phyloP scores from a whole-genome alignment of 2,888 invertebrate genomes.

The Seira musarum region DNA sequence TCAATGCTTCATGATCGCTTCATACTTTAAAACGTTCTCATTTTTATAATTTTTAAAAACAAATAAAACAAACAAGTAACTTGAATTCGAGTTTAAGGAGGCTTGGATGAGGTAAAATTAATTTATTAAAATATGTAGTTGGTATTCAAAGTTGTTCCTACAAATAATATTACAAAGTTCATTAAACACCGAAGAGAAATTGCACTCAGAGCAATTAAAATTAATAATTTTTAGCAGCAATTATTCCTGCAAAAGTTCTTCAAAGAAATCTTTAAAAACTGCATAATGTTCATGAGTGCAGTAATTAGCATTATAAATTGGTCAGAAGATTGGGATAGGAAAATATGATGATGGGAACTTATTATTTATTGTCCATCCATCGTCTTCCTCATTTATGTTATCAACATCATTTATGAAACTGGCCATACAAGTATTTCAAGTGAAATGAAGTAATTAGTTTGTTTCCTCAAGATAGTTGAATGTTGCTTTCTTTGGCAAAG shows the following conservation, averaged over 20 bases:
- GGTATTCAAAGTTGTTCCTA: not conserved
- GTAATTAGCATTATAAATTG: not conserved
- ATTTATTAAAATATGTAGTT: no score
- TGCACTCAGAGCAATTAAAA: not conserved
- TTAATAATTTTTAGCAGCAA: not conserved
- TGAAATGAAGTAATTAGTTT: no score
- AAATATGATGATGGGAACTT: not conserved
- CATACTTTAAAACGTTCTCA: no score
- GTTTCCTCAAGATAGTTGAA: not conserved
- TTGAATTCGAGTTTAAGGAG: no score
- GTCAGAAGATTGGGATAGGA: not conserved
- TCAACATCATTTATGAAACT: not conserved
- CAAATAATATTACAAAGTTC: not conserved
- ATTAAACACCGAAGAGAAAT: not conserved
- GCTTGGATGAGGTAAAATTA: no score
- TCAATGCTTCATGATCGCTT: no score
- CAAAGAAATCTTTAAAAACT: not conserved
- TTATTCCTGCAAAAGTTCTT: not conserved
- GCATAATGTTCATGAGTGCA: not conserved
- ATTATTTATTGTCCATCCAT: not conserved
- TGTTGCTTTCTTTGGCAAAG: not conserved
- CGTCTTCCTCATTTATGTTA: not conserved
- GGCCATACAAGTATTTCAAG: not conserved
- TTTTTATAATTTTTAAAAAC: no score
- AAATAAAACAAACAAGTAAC: no score